Conservation (phyloP, 2,797 vertebrate species). For the Pelochelys cantorii region DNA sequence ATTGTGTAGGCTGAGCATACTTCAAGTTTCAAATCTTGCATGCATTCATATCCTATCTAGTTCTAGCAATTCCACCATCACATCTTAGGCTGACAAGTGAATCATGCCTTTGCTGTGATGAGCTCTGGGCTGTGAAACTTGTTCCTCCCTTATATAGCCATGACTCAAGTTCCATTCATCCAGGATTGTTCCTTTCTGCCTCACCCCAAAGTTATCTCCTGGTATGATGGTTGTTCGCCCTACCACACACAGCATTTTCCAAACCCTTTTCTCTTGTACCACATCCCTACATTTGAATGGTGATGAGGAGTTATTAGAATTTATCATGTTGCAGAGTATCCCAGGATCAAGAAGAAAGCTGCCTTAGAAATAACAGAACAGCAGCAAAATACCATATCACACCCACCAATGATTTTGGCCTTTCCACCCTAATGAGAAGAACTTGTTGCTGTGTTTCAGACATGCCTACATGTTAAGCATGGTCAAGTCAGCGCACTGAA, state of each 20-base stretch:
- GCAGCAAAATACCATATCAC: neutral
- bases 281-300: neutral
- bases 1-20: neutral
- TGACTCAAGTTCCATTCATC: neutral
- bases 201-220: neutral
- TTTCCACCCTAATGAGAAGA: neutral
- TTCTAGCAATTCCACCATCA: neutral
- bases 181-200: neutral
- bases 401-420: neutral
- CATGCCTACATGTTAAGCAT: neutral
- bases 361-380: neutral
- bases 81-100: neutral
- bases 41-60: neutral
- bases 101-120: conserved; percentile 44
- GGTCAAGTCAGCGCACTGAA: neutral
- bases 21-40: neutral
- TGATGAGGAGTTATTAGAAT: neutral
- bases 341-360: neutral
- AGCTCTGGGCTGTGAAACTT: neutral
- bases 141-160: neutral
- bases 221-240: neutral
- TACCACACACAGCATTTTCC: conserved; percentile 19
- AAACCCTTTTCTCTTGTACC: neutral
- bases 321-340: neutral
- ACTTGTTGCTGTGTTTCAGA: neutral